Conservation (phyloP, 64 coral and sea anemone species). For the Pocillopora verrucosa region DNA sequence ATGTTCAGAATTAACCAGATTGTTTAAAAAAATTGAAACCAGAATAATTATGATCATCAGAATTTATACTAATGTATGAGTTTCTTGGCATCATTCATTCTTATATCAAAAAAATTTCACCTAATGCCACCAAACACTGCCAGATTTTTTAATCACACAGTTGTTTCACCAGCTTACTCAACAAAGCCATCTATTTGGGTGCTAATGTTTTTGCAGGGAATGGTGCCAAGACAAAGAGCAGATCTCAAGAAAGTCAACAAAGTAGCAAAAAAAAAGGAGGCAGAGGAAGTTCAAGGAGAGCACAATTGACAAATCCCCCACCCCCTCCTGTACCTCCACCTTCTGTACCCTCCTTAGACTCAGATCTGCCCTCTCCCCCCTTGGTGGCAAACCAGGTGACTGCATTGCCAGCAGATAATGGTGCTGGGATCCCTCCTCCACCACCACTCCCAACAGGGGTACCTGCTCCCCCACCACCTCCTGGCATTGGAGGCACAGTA, state of each 20-base stretch:
- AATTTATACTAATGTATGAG: too few relatives aligned
- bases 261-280: conserved; percentile 2
- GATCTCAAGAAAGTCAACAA: background rate
- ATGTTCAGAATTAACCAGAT: too few relatives aligned
- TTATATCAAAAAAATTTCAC: too few relatives aligned
- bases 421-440: conserved; percentile 1
- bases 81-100: too few relatives aligned
- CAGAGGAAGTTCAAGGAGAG: conserved; percentile 3
- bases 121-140: background rate
- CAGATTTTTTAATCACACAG: background rate
- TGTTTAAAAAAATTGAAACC: too few relatives aligned
- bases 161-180: background rate
- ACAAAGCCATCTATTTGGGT: background rate
- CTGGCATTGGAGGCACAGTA: background rate
- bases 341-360: conserved; percentile 26
- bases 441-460: conserved; percentile 71
- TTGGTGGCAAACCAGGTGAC: background rate
- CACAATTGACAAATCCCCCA: conserved; percentile 63
- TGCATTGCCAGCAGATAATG: conserved; percentile 21
- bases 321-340: conserved; percentile 92
- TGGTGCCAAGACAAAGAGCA: conserved; percentile 53
- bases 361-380: conserved; percentile 14
- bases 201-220: conserved; percentile 47
- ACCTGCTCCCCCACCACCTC: conserved; percentile 47
- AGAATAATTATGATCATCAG: too few relatives aligned